These are phyloP conservation scores for Etia nguti DNA, from an alignment of 2,113 vertebrate genomes.

Conservation along the genomic window DNA sequence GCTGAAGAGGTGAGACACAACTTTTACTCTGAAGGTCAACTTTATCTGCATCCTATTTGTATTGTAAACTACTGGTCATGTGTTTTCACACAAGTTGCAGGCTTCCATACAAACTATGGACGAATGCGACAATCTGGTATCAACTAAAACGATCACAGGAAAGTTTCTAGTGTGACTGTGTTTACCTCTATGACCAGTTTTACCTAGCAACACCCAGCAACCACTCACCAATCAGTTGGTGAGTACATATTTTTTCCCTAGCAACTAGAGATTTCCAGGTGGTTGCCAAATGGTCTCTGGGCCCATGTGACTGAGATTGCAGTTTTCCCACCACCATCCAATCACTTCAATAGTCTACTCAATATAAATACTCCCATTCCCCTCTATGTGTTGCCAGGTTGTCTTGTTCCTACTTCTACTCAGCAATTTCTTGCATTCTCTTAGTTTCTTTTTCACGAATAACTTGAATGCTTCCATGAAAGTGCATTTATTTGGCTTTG, in stretches of 20 bases:
- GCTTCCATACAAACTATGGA: too few relatives aligned
- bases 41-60: too few relatives aligned
- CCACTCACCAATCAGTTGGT: not conserved
- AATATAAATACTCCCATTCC: not conserved
- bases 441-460: not conserved
- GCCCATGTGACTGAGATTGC: not conserved
- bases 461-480: not conserved
- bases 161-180: not conserved
- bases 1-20: not conserved
- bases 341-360: fast-evolving
- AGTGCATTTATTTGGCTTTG: not conserved
- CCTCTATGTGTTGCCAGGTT: not conserved
- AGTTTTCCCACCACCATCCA: not conserved
- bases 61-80: too few relatives aligned
- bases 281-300: not conserved
- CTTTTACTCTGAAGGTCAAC: not conserved
- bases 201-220: not conserved
- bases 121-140: not conserved
- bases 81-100: too few relatives aligned
- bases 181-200: not conserved
- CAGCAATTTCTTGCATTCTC: not conserved
- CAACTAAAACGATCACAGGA: not conserved
- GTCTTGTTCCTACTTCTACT: not conserved
- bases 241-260: not conserved
- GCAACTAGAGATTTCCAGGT: not conserved